These are phyloP conservation scores for Dendrolimus houi DNA, from an alignment of 2,888 invertebrate species.

Conservation along the genomic window DNA sequence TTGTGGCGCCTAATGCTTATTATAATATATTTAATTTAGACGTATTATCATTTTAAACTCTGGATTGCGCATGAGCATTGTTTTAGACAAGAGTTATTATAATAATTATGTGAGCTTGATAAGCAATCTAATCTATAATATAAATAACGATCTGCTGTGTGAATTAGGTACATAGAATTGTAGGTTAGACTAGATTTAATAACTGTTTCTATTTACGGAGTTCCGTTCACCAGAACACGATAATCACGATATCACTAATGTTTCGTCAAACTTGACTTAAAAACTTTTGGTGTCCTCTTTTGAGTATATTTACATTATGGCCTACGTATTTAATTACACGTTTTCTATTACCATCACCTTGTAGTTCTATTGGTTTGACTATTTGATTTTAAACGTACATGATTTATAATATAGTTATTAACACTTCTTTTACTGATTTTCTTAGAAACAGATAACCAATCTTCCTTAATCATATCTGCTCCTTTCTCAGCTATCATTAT, in stretches of 20 bases:
- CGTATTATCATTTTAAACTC: no score
- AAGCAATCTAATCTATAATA: no score
- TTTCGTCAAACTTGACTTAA: background rate
- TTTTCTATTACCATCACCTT: slow-evolving; percentile 36
- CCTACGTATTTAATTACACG: slow-evolving; percentile 3
- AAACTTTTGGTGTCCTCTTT: slow-evolving; percentile 21
- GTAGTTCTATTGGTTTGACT: slow-evolving; percentile 26
- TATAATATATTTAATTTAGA: no score
- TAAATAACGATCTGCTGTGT: no score
- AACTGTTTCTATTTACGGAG: slow-evolving; percentile 2
- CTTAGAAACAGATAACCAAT: slow-evolving; percentile 72
- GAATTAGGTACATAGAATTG: no score
- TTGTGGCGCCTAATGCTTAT: no score
- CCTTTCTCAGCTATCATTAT: slow-evolving; percentile 94
- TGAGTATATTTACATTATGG: slow-evolving; percentile 5
- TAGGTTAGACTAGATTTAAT: slow-evolving; percentile 12
- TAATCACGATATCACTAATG: background rate
- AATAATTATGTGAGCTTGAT: no score
- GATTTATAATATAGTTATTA: slow-evolving; percentile 33
- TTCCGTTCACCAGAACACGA: slow-evolving; percentile 3
- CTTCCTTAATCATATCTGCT: slow-evolving; percentile 85
- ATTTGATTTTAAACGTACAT: slow-evolving; percentile 25
- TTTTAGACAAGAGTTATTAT: no score
- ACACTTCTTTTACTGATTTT: slow-evolving; percentile 35
- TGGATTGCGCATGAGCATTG: no score